Conservation (phyloP, 1,140 invertebrate species). For the Holcopasites calliopsidis region DNA sequence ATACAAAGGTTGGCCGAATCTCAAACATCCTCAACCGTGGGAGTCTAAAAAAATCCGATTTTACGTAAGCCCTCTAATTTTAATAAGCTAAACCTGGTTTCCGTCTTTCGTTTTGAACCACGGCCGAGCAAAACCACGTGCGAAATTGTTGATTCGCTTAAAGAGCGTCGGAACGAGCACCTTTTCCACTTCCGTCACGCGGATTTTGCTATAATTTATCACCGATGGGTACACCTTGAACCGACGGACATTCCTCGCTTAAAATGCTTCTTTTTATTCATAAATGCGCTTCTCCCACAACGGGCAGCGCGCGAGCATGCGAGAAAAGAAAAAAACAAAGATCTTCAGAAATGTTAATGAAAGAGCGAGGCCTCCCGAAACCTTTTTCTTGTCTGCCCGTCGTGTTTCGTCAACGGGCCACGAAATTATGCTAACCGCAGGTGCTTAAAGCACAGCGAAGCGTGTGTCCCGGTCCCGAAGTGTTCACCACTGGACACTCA, state of each 20-base stretch:
- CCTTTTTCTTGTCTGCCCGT: neutral
- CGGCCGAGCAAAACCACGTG: neutral
- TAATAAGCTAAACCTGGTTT: neutral
- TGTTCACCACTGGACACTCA: conserved; percentile 22
- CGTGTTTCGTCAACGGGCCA: neutral
- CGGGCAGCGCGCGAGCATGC: too few relatives aligned
- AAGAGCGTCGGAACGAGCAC: too few relatives aligned
- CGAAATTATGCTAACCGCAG: conserved; percentile 12
- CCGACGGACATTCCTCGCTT: neutral
- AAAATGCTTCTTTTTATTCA: too few relatives aligned
- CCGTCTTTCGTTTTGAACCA: neutral
- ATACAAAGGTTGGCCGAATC: neutral
- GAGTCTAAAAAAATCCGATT: neutral
- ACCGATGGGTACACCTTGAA: neutral
- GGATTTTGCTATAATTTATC: neutral
- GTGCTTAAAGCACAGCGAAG: neutral
- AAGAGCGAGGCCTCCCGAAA: neutral
- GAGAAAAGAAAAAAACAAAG: too few relatives aligned
- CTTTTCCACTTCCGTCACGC: neutral
- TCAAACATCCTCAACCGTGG: neutral
- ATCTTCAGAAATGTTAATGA: neutral
- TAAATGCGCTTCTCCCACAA: neutral
- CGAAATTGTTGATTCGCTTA: neutral
- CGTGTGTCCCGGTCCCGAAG: neutral
- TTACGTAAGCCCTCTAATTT: conserved; percentile 5